Evolutionary conservation across 2,113 vertebrate species (phyloP), one percentile per base, ranked within the genome.

Genomic region (Epinephelus fuscoguttatus): DNA sequence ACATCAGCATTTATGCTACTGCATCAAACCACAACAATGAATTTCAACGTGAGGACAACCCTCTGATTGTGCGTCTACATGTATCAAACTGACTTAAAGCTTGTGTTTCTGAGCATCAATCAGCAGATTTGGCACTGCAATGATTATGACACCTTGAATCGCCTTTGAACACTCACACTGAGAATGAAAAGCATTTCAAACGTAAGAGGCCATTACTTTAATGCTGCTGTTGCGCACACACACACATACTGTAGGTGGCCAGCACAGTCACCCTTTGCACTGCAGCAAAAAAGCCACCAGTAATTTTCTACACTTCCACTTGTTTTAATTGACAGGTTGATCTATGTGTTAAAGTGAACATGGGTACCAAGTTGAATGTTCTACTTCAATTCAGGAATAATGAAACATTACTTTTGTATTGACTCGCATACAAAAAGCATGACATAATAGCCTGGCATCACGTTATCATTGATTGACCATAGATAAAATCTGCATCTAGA

Each of bases 51-150:
- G 1, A 70, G 25, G 13, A 69, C 59, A 25, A 52, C 2, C 18
- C 30, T 75, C 52, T 75, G 30, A 45, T 62, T 74, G 42, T 27
- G 23, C 6, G 9, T 63, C 30, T 25, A 4, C 8, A 45, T 45
- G 11, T 8, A 45, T 11, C 42, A 45, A 75, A 71, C 40, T 27
- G 7, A 27, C 59, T 49, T 27, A 68, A 80, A 64, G 37, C 27
- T 62, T 11, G 33, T 52, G 33, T 67, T 70, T 76, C 49, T 61
- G 33, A 61, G 53, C 57, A 70, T 70, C 18, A 59, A 57, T 61
- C 50, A 33, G 64, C 57, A 70, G 56, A 49, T 64, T 55, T 45
- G 17, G 42, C 12, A 27, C 17, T 15, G 21, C 47, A 50, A 27
- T 27, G 67, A 63, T 63, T 56, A 49, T 0, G 67, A 30, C 62